Evolutionary conservation across 2,888 invertebrate species (phyloP).

Genomic region (Trachelus stipa): DNA sequence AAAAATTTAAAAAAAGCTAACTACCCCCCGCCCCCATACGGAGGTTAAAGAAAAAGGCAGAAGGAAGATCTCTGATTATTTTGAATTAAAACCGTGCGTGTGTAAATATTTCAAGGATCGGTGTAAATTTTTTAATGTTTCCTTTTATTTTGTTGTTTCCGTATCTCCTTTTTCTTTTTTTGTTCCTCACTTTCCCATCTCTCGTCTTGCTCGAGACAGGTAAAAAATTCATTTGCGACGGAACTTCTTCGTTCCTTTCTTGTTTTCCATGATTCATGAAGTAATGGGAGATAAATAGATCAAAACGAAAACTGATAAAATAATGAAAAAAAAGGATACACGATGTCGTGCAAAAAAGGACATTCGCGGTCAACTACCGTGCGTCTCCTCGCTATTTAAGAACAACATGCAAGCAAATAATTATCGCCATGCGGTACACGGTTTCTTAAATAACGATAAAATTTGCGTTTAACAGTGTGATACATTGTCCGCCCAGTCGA

Average conservation of each 20-base stretch:
- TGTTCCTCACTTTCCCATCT: not conserved
- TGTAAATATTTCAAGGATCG: not conserved
- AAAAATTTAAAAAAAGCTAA: not conserved
- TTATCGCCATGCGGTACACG: not conserved
- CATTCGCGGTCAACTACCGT: not conserved
- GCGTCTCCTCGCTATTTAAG: not conserved
- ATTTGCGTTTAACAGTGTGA: constrained; percentile 27
- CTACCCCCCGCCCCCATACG: not conserved
- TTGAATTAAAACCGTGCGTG: not conserved
- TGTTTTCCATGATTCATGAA: not conserved
- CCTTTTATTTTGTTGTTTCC: not conserved
- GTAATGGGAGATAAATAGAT: not conserved
- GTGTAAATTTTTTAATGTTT: constrained; percentile 9
- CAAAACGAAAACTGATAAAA: not conserved
- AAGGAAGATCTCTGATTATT: not conserved
- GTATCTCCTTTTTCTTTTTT: not conserved
- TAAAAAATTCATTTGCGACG: not conserved
- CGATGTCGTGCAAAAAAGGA: not conserved
- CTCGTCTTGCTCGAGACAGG: not conserved
- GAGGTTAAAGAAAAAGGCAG: not conserved
- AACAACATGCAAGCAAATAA: not conserved
- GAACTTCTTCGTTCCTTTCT: not conserved
- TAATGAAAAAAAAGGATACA: not conserved
- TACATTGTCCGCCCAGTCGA: constrained; percentile 14
- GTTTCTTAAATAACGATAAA: not conserved